Evolutionary conservation across 53 echinoderm and acorn worm species (phyloP).

Genomic region (Actinopyga echinites): DNA sequence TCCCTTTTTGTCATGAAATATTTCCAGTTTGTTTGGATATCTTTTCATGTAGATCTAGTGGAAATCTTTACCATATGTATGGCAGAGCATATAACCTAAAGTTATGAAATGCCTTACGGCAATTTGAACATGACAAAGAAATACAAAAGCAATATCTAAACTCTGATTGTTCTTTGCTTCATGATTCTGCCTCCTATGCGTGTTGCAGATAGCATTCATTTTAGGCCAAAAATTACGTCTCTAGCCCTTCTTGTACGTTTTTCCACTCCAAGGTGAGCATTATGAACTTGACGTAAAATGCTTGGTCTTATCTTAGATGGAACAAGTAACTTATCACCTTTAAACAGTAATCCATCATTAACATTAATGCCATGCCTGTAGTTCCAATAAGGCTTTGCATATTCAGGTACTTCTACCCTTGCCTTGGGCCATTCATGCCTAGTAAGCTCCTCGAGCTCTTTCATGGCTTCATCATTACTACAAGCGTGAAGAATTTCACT

Average conservation of each 20-base stretch:
- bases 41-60: too few relatives aligned
- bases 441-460: not conserved
- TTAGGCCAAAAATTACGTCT: constrained; percentile 33
- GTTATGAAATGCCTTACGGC: constrained; percentile 56
- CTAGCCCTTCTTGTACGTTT: not conserved
- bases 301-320: too few relatives aligned
- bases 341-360: constrained; percentile 40
- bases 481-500: not conserved
- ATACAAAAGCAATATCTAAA: constrained; percentile 42
- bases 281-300: too few relatives aligned
- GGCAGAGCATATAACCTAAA: too few relatives aligned
- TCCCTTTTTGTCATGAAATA: too few relatives aligned
- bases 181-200: not conserved
- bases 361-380: constrained; percentile 44
- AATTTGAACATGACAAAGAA: too few relatives aligned
- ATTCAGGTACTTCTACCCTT: not conserved
- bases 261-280: constrained; percentile 3
- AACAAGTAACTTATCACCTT: not conserved
- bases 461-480: constrained; percentile 15
- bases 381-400: constrained; percentile 45
- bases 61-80: too few relatives aligned
- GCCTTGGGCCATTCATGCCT: constrained; percentile 25
- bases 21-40: too few relatives aligned
- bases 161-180: not conserved
- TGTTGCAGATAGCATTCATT: constrained; percentile 51